These are phyloP conservation scores for Trematocara nigrifrons DNA, from an alignment of 2,113 vertebrate species.

Conservation along the genomic window DNA sequence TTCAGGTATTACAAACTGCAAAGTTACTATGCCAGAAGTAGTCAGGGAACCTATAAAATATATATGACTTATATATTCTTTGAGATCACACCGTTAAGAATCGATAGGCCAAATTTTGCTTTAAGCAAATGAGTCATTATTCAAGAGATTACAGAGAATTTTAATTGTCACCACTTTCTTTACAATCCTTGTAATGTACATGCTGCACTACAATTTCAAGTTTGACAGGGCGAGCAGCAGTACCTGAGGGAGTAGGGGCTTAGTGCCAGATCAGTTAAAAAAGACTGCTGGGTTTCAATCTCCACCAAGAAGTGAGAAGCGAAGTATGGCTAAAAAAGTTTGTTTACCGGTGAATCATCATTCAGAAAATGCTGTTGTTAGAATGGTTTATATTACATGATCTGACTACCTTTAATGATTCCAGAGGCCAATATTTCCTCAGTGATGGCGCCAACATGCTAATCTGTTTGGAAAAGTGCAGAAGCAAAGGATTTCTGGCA, in stretches of 20 bases:
- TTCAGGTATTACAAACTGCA: neutral
- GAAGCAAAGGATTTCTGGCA: neutral
- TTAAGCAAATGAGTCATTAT: neutral
- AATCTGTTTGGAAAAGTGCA: neutral
- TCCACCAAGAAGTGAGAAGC: neutral
- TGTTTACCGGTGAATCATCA: neutral
- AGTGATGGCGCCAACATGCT: neutral
- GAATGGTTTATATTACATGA: neutral
- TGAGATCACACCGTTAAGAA: neutral
- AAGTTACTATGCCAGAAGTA: neutral
- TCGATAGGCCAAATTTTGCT: neutral
- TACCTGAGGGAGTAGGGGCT: neutral
- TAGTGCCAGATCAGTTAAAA: neutral
- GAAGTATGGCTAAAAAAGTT: neutral
- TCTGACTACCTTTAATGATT: neutral
- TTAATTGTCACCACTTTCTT: neutral
- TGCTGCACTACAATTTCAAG: neutral
- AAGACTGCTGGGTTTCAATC: neutral
- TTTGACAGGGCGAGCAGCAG: neutral
- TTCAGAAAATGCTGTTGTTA: neutral
- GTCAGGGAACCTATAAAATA: neutral
- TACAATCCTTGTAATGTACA: neutral
- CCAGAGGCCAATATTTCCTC: neutral
- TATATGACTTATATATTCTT: neutral
- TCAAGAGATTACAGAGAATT: neutral